These are phyloP conservation scores for Calyptomena viridis DNA, from an alignment of 2,113 vertebrate species.

Conservation along the genomic window DNA sequence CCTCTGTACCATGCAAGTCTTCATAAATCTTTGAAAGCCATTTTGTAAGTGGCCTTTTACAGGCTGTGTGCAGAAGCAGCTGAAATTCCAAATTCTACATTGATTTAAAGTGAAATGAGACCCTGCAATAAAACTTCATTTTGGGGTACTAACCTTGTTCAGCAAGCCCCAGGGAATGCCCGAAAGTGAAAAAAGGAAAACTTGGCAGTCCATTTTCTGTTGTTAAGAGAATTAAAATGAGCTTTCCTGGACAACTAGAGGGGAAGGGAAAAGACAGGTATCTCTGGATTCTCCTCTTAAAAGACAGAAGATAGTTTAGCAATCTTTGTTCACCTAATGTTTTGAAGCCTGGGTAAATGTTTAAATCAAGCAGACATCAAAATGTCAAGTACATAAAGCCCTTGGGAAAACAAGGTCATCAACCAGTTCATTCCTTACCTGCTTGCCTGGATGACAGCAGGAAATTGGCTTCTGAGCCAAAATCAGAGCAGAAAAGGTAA, in stretches of 20 bases:
- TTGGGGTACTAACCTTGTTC: not conserved
- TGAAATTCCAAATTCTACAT: not conserved
- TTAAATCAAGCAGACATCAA: not conserved
- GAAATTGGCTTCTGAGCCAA: not conserved
- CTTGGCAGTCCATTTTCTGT: not conserved
- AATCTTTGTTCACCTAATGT: not conserved
- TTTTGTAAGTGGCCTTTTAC: not conserved
- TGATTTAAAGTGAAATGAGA: not conserved
- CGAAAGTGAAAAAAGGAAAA: not conserved
- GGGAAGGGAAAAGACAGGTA: not conserved
- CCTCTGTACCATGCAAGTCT: not conserved
- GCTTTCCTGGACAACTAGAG: not conserved
- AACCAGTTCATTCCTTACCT: not conserved
- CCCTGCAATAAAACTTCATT: not conserved
- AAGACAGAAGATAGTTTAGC: not conserved
- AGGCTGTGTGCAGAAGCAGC: not conserved
- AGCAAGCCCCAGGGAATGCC: not conserved
- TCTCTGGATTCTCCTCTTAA: not conserved
- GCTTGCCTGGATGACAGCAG: not conserved
- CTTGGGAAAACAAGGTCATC: not conserved
- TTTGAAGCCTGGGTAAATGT: not conserved
- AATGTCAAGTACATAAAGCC: not conserved
- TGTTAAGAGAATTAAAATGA: not conserved
- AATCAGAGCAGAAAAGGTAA: not conserved
- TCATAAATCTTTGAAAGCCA: constrained; percentile 40